phyloP scores from a whole-genome alignment of 2,888 invertebrate species.

The Xestia c-nigrum region DNA sequence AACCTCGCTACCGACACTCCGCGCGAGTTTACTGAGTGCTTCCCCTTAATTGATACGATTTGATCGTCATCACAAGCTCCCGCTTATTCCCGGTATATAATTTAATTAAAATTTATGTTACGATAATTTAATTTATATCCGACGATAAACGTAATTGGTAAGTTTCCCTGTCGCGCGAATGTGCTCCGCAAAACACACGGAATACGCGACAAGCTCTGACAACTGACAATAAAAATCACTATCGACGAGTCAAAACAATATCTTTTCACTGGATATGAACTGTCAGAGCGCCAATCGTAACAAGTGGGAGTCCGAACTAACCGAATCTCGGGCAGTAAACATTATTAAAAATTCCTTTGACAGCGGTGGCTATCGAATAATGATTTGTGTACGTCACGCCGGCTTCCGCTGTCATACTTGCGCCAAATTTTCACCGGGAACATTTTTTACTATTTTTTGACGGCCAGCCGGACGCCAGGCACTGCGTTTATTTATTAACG shows the following conservation, averaged over 20 bases:
- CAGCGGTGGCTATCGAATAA: slow-evolving; percentile 85
- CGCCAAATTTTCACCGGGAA: slow-evolving; percentile 85
- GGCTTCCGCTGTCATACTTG: slow-evolving; percentile 87
- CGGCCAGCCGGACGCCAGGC: slow-evolving; percentile 82
- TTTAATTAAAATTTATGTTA: slow-evolving; percentile 80
- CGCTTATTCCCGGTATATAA: slow-evolving; percentile 78
- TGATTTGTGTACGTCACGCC: slow-evolving; percentile 86
- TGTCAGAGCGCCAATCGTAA: slow-evolving; percentile 71
- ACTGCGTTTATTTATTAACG: slow-evolving; percentile 90
- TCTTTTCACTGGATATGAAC: slow-evolving; percentile 71
- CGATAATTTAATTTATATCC: slow-evolving; percentile 72
- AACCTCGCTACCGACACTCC: slow-evolving; percentile 80
- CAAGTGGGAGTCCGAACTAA: slow-evolving; percentile 77
- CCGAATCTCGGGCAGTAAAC: slow-evolving; percentile 83
- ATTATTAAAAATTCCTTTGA: slow-evolving; percentile 89
- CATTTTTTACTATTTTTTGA: slow-evolving; percentile 85
- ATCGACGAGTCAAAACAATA: slow-evolving; percentile 70
- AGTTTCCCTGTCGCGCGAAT: slow-evolving; percentile 55
- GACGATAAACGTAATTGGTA: slow-evolving; percentile 68
- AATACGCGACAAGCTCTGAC: slow-evolving; percentile 78
- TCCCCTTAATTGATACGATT: slow-evolving; percentile 88
- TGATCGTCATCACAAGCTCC: slow-evolving; percentile 84
- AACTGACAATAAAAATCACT: slow-evolving; percentile 73
- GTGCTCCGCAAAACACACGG: slow-evolving; percentile 59
- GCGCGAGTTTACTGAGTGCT: slow-evolving; percentile 80